Evolutionary conservation across 2,113 vertebrate genomes (phyloP).

Genomic region (Neolamprologus devosi): DNA sequence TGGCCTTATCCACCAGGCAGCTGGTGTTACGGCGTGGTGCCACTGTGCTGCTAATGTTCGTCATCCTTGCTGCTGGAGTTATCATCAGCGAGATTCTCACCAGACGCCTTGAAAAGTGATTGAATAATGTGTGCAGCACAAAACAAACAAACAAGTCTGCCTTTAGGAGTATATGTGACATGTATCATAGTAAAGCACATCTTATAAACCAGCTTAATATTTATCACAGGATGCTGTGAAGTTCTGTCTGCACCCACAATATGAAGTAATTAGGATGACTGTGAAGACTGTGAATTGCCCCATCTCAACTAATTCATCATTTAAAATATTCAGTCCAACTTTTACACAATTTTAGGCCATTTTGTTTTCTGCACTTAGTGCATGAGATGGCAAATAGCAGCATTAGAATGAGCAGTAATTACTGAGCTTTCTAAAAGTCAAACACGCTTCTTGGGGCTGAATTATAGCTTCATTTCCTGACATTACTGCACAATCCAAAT

Average conservation of each 20-base stretch:
- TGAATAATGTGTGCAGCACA: neutral
- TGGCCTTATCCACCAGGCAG: conserved; percentile 42
- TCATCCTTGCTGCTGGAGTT: conserved; percentile 56
- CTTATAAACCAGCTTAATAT: neutral
- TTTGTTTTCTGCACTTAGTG: neutral
- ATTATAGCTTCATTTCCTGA: neutral
- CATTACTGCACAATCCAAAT: neutral
- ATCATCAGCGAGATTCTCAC: conserved; percentile 47
- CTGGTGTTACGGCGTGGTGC: conserved; percentile 57
- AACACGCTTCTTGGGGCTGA: neutral
- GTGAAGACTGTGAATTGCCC: neutral
- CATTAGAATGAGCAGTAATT: neutral
- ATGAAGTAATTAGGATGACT: neutral
- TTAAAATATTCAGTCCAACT: neutral
- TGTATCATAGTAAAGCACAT: neutral
- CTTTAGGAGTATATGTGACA: neutral
- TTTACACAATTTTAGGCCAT: neutral
- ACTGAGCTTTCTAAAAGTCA: neutral
- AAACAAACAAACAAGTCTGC: neutral
- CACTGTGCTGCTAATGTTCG: conserved; percentile 47
- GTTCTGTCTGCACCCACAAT: neutral
- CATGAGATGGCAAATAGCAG: neutral
- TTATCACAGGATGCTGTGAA: neutral
- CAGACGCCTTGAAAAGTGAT: neutral
- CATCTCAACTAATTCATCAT: neutral